Evolutionary conservation across 2,797 vertebrate genomes (phyloP).

Genomic region (Peromyscus nudipes): DNA sequence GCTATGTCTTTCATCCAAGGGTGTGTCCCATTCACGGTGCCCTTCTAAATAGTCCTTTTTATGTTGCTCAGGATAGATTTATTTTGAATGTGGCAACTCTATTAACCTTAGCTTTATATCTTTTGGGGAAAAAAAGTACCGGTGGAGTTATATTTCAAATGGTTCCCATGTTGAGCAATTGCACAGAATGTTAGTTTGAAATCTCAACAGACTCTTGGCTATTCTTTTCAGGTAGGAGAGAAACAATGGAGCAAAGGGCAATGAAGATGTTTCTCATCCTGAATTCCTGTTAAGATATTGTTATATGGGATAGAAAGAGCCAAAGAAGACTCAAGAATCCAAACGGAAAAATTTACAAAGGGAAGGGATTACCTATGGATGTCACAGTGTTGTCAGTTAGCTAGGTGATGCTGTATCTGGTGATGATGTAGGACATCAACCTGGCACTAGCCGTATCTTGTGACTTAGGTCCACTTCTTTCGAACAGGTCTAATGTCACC

Average conservation of each 20-base stretch:
- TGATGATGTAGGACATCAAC: not conserved
- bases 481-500: not conserved
- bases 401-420: not conserved
- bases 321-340: constrained; percentile 7
- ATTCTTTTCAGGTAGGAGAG: constrained; percentile 55
- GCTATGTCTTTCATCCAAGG: constrained; percentile 55
- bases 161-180: constrained; percentile 36
- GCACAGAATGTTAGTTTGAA: constrained; percentile 51
- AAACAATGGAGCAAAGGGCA: constrained; percentile 26
- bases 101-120: constrained; percentile 68
- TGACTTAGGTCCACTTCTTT: not conserved
- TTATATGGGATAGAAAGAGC: not conserved
- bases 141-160: constrained; percentile 22
- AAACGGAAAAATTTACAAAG: not conserved
- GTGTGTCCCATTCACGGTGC: constrained; percentile 14
- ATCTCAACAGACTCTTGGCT: constrained; percentile 61
- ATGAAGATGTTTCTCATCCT: not conserved
- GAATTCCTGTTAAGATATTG: constrained; percentile 22
- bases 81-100: constrained; percentile 67
- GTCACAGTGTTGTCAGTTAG: not conserved
- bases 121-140: not conserved
- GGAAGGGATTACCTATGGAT: not conserved
- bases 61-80: not conserved
- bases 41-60: constrained; percentile 65
- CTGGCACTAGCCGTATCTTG: not conserved